Evolutionary conservation across 2,797 vertebrate genomes (phyloP), one percentile per base, ranked within the genome.

Genomic region (Trichosurus vulpecula): DNA sequence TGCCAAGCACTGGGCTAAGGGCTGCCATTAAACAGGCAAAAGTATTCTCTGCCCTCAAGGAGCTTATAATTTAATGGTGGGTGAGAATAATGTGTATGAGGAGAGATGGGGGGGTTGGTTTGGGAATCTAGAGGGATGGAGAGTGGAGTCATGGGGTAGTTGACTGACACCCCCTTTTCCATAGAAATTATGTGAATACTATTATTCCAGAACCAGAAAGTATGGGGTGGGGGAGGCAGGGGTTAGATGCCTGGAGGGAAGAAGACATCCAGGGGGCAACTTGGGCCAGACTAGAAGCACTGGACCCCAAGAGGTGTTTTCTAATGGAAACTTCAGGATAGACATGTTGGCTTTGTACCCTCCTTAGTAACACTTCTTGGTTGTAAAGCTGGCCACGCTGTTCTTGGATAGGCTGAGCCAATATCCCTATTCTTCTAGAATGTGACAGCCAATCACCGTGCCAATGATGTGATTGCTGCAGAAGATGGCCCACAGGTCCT

Each of bases 381-480:
- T 19, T 0, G 47, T 30, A 57, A 61, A 57, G 11, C 52, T 8
- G 54, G 4, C 11, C 16, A 6, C 47, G 27, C 19, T 25, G 91
- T 19, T 0, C 27, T 81, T 55, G n/a, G n/a, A 25, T 22, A 93
- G 9, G 52, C 57, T 52, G 92, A 96, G 56, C 74, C 1, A 0
- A 10, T 91, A 29, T 92, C 95, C 87, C 74, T 98, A 91, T 94
- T 47, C 22, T 97, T 98, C 90, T 96, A 99, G 99, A 99, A 99
- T 0, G 99, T 99, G 93, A 99, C 99, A 5, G 99, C 99, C 93
- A 99, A 99, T 98, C 99, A 99, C 98, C 98, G 99, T 97, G 99
- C 99, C 94, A 99, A 99, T 2, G 99, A 99, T 0, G 98, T 99
- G 96, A 99, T 99, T 61, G 99, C 99, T 2, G 99, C 99, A 0